phyloP scores from a whole-genome alignment of 2,113 vertebrate species.

The Gadus macrocephalus region DNA sequence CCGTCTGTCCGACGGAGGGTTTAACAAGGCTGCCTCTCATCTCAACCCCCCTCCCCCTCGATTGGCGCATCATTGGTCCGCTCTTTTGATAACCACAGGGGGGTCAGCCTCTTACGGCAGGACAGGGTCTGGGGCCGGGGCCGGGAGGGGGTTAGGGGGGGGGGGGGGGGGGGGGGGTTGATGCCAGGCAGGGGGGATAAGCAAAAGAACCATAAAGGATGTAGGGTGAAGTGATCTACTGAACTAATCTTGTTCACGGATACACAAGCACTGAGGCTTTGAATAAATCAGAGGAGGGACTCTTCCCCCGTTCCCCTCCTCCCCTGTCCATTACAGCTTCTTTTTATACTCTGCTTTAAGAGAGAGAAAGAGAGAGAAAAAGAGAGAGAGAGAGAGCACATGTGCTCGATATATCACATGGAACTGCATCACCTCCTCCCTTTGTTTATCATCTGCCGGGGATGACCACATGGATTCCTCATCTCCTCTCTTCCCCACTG shows the following conservation, averaged over 20 bases:
- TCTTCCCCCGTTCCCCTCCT: background rate
- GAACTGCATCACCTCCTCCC: slow-evolving; percentile 79
- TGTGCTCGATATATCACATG: slow-evolving; percentile 89
- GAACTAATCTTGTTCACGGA: slow-evolving; percentile 72
- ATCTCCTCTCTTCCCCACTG: slow-evolving; percentile 86
- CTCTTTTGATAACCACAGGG: slow-evolving; percentile 28
- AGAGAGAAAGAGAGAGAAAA: no score
- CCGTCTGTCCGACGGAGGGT: slow-evolving; percentile 33
- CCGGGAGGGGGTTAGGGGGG: no score
- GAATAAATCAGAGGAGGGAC: slow-evolving; percentile 71
- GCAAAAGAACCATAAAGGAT: slow-evolving; percentile 55
- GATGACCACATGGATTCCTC: slow-evolving; percentile 95
- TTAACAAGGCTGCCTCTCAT: slow-evolving; percentile 30
- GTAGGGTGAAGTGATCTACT: slow-evolving; percentile 71
- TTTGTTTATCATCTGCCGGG: slow-evolving; percentile 85
- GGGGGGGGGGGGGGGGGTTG: slow-evolving; percentile 10
- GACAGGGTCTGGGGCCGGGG: no score
- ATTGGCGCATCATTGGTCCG: slow-evolving; percentile 18
- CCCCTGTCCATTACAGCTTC: background rate
- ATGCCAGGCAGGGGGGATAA: background rate
- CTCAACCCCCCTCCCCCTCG: slow-evolving; percentile 12
- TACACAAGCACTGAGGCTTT: slow-evolving; percentile 64
- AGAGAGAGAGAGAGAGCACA: slow-evolving; percentile 60
- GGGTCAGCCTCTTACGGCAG: background rate
- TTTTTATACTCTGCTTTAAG: slow-evolving; percentile 14